Conservation (phyloP, 2,797 vertebrate species). For the Loriculus beryllinus region DNA sequence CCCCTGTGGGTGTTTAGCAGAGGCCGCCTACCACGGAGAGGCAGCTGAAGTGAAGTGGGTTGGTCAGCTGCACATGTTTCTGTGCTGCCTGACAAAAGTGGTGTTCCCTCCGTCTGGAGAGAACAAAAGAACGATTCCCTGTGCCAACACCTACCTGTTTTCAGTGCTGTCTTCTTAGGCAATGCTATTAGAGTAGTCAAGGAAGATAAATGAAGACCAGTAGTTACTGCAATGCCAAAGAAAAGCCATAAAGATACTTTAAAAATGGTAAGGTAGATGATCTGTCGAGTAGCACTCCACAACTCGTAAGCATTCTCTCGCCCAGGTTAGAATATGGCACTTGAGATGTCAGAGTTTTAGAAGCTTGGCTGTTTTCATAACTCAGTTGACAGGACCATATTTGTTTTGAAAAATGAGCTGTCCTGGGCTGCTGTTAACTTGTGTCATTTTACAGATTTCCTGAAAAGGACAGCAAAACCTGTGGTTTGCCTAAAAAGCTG, state of each 20-base stretch:
- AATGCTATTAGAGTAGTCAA: neutral
- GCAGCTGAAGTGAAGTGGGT: neutral
- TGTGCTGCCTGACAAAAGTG: neutral
- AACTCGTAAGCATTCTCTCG: neutral
- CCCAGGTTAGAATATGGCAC: neutral
- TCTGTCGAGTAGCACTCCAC: neutral
- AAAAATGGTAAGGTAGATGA: neutral
- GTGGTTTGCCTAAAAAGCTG: neutral
- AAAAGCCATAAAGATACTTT: neutral
- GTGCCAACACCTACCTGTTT: neutral
- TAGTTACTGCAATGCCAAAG: neutral
- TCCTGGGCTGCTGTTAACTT: neutral
- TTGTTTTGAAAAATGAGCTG: neutral
- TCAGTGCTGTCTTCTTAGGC: neutral
- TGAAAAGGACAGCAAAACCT: neutral
- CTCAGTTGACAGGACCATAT: neutral
- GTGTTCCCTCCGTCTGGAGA: neutral
- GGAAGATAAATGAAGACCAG: neutral
- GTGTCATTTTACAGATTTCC: neutral
- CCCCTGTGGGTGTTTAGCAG: neutral
- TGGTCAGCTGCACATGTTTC: neutral
- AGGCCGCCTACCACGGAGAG: neutral
- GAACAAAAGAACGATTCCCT: constrained; percentile 29
- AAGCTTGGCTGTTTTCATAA: neutral
- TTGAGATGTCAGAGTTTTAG: neutral